These are phyloP conservation scores for Frieseomelitta varia DNA, from an alignment of 1,140 invertebrate genomes.

Conservation along the genomic window DNA sequence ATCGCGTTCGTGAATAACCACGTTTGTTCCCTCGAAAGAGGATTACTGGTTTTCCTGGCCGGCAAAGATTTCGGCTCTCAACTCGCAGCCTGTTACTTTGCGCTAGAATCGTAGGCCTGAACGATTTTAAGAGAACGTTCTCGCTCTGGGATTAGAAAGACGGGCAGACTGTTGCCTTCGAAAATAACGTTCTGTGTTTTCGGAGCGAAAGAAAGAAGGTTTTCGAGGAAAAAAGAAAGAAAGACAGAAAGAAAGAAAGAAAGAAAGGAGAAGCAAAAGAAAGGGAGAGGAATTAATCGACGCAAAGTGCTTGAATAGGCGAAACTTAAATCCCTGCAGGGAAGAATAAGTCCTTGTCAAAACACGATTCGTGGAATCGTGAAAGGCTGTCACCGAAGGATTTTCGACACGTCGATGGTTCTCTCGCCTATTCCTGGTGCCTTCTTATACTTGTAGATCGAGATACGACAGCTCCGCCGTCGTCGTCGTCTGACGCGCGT, in stretches of 20 bases:
- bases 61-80: constrained; percentile 37
- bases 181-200: constrained; percentile 18
- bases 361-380: constrained; percentile 48
- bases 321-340: constrained; percentile 37
- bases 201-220: not conserved
- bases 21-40: constrained; percentile 42
- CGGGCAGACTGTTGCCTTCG: constrained; percentile 3
- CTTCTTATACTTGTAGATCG: constrained; percentile 12
- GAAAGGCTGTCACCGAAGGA: constrained; percentile 42
- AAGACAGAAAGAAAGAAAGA: no score
- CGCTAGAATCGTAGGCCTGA: not conserved
- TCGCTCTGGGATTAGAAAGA: constrained; percentile 28
- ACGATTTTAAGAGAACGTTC: constrained; percentile 12
- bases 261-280: not conserved
- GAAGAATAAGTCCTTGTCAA: constrained; percentile 59
- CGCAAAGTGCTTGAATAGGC: constrained; percentile 45
- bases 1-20: constrained; percentile 22
- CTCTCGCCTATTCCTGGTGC: constrained; percentile 4
- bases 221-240: fast-evolving
- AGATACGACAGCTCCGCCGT: not conserved
- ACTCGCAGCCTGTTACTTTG: constrained; percentile 18
- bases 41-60: constrained; percentile 43
- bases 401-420: constrained; percentile 47
- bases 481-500: not conserved
- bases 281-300: constrained; percentile 32